Evolutionary conservation across 2,797 vertebrate genomes (phyloP), one percentile per base, ranked within the genome.

Genomic region (Philypnodon macrostomus): DNA sequence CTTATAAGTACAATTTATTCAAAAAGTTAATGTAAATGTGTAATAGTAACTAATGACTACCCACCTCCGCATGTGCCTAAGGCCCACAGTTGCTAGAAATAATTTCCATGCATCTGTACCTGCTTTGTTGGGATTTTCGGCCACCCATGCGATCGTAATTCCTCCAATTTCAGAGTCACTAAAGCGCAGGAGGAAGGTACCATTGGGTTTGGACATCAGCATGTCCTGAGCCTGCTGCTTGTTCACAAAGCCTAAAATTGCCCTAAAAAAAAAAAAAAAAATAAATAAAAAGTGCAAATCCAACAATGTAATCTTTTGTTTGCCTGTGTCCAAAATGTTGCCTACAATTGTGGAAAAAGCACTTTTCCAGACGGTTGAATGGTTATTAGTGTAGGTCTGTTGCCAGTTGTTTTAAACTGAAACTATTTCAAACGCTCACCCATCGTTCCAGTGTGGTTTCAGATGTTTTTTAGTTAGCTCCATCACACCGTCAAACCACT

Each of bases 401-500:
- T n/a, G n/a, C n/a, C n/a, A n/a, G n/a, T n/a, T n/a, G n/a, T n/a
- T n/a, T n/a, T n/a, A n/a, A n/a, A n/a, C n/a, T n/a, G n/a, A n/a
- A n/a, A n/a, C n/a, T n/a, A n/a, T n/a, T n/a, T n/a, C n/a, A n/a
- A n/a, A n/a, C n/a, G 5, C 68, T 91, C 81, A 98, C 96, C 96
- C 96, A 0, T 99, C 96, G 7, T 97, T 99, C 96, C 96, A 99
- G 66, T 98, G 96, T 4, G 94, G 92, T 75, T 86, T 91, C 18
- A 90, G 88, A 53, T 99, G 95, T 48, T 97, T 98, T 74, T 97
- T 99, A 59, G 96, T 90, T 49, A 99, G 93, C 67, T 99, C 96
- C 92, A 99, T 97, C 55, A 98, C 96, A 1, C 96, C 96, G 0
- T 99, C 96, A 65, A 99, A 98, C 96, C 96, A 99, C 74, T 99